Evolutionary conservation across 1,140 invertebrate genomes (phyloP).

Genomic region (Brachionus asplanchnoidis): DNA sequence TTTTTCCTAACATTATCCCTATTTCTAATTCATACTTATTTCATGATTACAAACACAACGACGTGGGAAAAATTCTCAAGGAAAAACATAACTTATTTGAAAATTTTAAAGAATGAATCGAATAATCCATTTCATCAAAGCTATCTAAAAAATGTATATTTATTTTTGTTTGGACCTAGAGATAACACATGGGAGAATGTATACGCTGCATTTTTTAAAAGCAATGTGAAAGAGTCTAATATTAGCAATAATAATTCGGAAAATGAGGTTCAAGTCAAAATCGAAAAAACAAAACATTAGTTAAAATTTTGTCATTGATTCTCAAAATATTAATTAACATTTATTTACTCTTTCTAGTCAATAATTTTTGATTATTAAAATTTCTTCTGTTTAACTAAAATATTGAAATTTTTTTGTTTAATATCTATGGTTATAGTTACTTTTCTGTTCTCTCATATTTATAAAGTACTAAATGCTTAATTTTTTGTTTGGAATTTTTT

Average conservation of each 20-base stretch:
- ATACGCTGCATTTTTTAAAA: conserved; percentile 22
- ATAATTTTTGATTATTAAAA: background rate
- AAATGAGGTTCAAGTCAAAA: conserved; percentile 4
- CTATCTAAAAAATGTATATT: conserved; percentile 21
- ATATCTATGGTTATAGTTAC: background rate
- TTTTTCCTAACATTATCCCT: background rate
- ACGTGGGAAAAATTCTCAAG: conserved; percentile 22
- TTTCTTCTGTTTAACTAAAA: background rate
- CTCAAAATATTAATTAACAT: background rate
- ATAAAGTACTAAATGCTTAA: background rate
- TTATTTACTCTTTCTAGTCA: background rate
- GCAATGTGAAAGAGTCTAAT: background rate
- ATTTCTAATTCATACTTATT: conserved; percentile 11
- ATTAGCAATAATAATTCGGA: background rate
- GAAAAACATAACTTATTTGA: conserved; percentile 18
- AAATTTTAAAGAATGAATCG: background rate
- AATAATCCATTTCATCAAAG: conserved; percentile 28
- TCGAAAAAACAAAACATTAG: background rate
- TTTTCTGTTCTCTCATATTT: background rate
- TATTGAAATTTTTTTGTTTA: background rate
- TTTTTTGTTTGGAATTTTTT: background rate
- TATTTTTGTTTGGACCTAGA: conserved; percentile 7
- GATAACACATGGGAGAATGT: conserved; percentile 28
- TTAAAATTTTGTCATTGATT: background rate
- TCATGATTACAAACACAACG: conserved; percentile 23